Base-by-base conservation (phyloP, 2,113 vertebrate species). In the Dolichallabes microphthalmus region DNA sequence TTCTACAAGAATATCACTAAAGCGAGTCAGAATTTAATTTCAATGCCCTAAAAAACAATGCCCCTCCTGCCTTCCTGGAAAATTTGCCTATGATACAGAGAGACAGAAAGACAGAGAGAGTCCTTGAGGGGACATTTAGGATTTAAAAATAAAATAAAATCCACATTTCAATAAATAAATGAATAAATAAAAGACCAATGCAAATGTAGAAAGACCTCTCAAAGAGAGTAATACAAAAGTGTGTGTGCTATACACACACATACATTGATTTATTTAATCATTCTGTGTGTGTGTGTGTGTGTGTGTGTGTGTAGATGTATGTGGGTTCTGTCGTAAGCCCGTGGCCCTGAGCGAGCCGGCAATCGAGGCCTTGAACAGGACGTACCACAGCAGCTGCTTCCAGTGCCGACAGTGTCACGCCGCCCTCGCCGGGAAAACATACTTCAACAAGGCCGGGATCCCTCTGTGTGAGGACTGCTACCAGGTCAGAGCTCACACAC, bases 241-340 rank as follows among this genome's bases (percentile, higher is more conserved):
- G 4, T 55, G 14, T 15, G 14, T 60, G 6, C 20, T 58, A n/a
- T n/a, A 8, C 20, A 60, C 58, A 9, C 19, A 9, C 22, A 8
- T 60, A 60, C 58, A 60, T 6, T 22, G 58, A 22, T 60, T 60
- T 60, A n/a, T n/a, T 25, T 45, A 45, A 8, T 45, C 45, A 45
- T 45, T 45, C 45, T 63, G 13, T 75, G 71, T 84, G 80, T 86
- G 53, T 76, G 53, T 88, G 81, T 79, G 53, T 81, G 35, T 39
- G 74, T 88, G 80, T 93, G 68, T 89, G 25, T 82, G 32, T 63
- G 78, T 88, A 99, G 98, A 96, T 13, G 88, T 98, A 90, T 99
- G 98, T 1, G 97, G 96, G 83, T 98, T 98, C 91, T 99, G 98
- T 91, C 96, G 96, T 89, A 98, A 98, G 91, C 90, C 88, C 0